phyloP scores from a whole-genome alignment of 2,888 invertebrate genomes.

The Cheiracanthium punctorium region DNA sequence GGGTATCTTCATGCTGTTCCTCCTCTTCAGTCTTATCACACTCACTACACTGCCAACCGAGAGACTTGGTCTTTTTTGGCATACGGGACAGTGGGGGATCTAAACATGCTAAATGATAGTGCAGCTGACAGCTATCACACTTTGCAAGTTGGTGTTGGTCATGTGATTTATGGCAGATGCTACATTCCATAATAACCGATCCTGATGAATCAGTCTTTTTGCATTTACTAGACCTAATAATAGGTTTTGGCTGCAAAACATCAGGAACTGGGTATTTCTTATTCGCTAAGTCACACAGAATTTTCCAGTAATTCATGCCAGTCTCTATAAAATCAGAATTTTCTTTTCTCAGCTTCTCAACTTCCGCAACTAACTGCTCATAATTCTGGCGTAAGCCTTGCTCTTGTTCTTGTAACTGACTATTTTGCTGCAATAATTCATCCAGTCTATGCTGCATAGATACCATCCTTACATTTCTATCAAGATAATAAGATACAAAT shows the following conservation, averaged over 20 bases:
- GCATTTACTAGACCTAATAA: slow-evolving; percentile 73
- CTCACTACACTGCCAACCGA: slow-evolving; percentile 83
- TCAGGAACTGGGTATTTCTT: slow-evolving; percentile 75
- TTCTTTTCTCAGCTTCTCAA: slow-evolving; percentile 73
- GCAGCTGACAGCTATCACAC: slow-evolving; percentile 94
- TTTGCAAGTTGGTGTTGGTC: slow-evolving; percentile 96
- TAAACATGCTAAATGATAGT: slow-evolving; percentile 95
- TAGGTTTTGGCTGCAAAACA: slow-evolving; percentile 73
- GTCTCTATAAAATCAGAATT: slow-evolving; percentile 73
- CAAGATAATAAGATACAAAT: slow-evolving; percentile 94
- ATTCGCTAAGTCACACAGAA: slow-evolving; percentile 74
- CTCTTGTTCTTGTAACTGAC: slow-evolving; percentile 85
- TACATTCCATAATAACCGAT: slow-evolving; percentile 79
- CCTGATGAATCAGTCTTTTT: slow-evolving; percentile 71
- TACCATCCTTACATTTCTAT: slow-evolving; percentile 88
- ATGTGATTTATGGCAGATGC: slow-evolving; percentile 88
- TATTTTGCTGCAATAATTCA: slow-evolving; percentile 85
- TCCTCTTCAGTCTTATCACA: slow-evolving; percentile 70
- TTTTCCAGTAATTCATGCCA: slow-evolving; percentile 75
- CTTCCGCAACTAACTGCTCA: slow-evolving; percentile 78
- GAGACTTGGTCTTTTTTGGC: slow-evolving; percentile 95
- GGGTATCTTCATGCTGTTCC: slow-evolving; percentile 57
- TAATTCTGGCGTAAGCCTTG: slow-evolving; percentile 85
- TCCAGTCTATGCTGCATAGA: slow-evolving; percentile 86
- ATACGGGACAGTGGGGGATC: slow-evolving; percentile 94